phyloP scores from a whole-genome alignment of 1,140 invertebrate genomes.

The Trichonephila clavipes region DNA sequence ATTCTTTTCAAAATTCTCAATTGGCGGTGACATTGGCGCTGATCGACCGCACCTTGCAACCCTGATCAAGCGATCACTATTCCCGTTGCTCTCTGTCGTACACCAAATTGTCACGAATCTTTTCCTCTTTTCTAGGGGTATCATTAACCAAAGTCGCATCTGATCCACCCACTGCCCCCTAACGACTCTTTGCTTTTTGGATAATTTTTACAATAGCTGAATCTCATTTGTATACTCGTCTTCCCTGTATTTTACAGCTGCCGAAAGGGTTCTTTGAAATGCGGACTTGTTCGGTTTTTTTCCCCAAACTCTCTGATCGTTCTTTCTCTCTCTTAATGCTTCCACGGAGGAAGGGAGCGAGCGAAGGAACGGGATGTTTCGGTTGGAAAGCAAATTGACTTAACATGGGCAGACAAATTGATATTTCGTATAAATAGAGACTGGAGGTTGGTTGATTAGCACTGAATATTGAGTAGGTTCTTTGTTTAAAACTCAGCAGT shows the following conservation, averaged over 20 bases:
- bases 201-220: constrained; percentile 72
- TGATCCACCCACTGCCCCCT: constrained; percentile 71
- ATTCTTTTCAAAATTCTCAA: neutral
- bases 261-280: constrained; percentile 68
- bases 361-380: neutral
- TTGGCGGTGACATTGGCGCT: constrained; percentile 63
- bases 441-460: neutral
- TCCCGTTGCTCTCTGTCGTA: constrained; percentile 39
- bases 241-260: constrained; percentile 58
- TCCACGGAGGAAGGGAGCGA: constrained; percentile 13
- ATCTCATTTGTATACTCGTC: constrained; percentile 73
- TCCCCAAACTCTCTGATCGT: neutral
- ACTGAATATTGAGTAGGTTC: neutral
- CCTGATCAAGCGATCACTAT: constrained; percentile 39
- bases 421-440: constrained; percentile 31
- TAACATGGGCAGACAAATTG: constrained; percentile 22
- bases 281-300: constrained; percentile 62
- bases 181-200: constrained; percentile 71
- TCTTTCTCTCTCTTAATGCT: constrained; percentile 41
- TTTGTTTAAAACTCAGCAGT: neutral
- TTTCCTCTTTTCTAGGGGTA: constrained; percentile 8
- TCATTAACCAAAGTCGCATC: constrained; percentile 76
- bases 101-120: constrained; percentile 69
- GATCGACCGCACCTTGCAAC: constrained; percentile 49
- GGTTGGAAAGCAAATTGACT: constrained; percentile 34